These are phyloP conservation scores for Megamerina dolium DNA, from an alignment of 2,888 invertebrate genomes.

Conservation along the genomic window DNA sequence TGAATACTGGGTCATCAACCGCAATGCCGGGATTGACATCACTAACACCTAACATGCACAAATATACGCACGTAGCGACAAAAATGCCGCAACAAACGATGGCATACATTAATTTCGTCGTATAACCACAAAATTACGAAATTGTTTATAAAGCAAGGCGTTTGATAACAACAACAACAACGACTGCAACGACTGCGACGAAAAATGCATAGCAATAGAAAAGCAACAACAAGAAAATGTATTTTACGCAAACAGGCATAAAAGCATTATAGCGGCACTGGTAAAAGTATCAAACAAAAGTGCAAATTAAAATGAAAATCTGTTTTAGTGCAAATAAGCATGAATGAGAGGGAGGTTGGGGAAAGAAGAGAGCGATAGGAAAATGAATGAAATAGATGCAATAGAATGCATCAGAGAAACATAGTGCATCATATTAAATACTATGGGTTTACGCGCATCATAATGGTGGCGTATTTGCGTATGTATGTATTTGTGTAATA, in stretches of 20 bases:
- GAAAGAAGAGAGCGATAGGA: too few species aligned
- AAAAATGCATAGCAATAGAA: too few species aligned
- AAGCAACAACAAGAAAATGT: too few species aligned
- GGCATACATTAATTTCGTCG: constrained; percentile 43
- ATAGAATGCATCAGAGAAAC: constrained; percentile 4
- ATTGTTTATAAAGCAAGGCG: constrained; percentile 38
- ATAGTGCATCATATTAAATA: neutral
- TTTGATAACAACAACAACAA: neutral
- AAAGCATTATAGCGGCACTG: too few species aligned
- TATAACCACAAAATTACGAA: constrained; percentile 43
- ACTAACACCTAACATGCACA: constrained; percentile 8
- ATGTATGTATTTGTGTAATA: neutral
- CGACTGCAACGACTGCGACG: neutral
- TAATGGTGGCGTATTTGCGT: neutral
- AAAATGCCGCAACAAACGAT: constrained; percentile 25
- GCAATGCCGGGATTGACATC: too few species aligned
- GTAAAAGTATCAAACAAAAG: constrained; percentile 4
- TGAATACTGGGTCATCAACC: too few species aligned
- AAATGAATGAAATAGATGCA: neutral
- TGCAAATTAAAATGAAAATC: constrained; percentile 37
- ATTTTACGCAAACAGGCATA: too few species aligned
- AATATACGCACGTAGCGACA: constrained; percentile 31
- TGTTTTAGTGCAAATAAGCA: too few species aligned
- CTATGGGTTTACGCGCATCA: neutral
- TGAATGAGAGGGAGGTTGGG: too few species aligned